Conservation (phyloP, 2,113 vertebrate genomes). For the Odontesthes bonariensis region DNA sequence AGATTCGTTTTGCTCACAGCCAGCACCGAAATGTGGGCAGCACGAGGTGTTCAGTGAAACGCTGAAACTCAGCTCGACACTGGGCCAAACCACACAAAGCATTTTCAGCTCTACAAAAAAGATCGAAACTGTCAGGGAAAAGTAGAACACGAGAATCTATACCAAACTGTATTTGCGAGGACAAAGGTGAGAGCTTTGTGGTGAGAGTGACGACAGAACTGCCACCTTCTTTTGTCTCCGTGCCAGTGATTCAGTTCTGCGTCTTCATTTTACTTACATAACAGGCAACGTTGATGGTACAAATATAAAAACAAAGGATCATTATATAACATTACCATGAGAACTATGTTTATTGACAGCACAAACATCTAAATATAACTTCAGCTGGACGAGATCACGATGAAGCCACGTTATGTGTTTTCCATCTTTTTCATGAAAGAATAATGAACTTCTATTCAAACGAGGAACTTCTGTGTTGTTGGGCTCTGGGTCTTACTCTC, state of each 20-base stretch:
- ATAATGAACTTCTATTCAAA: constrained; percentile 24
- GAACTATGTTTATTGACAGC: constrained; percentile 1
- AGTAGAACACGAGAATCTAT: constrained; percentile 14
- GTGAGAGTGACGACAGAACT: not conserved
- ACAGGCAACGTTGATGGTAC: not conserved
- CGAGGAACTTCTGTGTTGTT: not conserved
- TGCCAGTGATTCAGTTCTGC: not conserved
- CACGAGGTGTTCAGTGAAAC: constrained; percentile 10
- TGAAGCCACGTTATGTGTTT: constrained; percentile 3
- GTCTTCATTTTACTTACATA: not conserved
- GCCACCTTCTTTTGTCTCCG: not conserved
- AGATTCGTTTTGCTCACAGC: constrained; percentile 37
- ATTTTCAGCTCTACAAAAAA: constrained; percentile 10
- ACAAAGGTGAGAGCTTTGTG: constrained; percentile 45
- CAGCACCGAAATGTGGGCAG: not conserved
- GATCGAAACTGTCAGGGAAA: constrained; percentile 18
- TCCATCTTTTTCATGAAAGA: constrained; percentile 1
- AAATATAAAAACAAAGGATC: not conserved
- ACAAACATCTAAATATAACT: constrained; percentile 22
- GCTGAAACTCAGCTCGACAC: constrained; percentile 19
- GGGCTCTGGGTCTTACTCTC: not conserved
- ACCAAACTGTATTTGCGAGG: not conserved
- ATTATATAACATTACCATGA: constrained; percentile 15
- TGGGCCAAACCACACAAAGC: constrained; percentile 51
- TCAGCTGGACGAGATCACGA: not conserved